Percentiles rank a stretch among this genome's conserved stretches.
Conservation (phyloP, 2,888 invertebrate species). For the Cerastis rubricosa region DNA sequence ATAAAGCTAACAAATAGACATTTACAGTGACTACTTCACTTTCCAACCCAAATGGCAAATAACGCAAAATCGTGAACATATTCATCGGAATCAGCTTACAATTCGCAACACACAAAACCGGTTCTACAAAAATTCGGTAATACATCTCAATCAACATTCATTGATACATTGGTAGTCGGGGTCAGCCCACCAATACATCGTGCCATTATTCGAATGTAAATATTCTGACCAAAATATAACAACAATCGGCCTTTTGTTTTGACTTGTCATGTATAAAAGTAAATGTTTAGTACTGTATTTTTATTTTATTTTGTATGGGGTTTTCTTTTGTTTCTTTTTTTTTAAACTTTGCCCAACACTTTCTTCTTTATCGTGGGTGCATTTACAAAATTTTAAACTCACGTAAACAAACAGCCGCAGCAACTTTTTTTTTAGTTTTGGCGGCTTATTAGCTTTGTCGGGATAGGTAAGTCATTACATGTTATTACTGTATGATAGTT, state of each 20-base stretch:
- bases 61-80: not conserved
- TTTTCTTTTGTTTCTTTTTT: no score
- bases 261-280: conserved; percentile 16
- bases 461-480: not conserved
- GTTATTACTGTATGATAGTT: not conserved
- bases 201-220: conserved; percentile 55
- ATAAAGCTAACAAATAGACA: not conserved
- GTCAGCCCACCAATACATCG: conserved; percentile 28
- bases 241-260: conserved; percentile 43
- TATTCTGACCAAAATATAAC: conserved; percentile 23
- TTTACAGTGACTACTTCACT: not conserved
- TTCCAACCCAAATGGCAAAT: not conserved
- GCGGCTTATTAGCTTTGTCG: conserved; percentile 1
- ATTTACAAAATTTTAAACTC: no score
- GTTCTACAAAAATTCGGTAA: conserved; percentile 10
- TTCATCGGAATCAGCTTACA: not conserved
- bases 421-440: not conserved
- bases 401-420: no score
- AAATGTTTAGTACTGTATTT: conserved; percentile 6
- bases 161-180: conserved; percentile 26
- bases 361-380: no score
- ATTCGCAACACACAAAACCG: conserved; percentile 14
- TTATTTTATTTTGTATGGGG: conserved; percentile 1
- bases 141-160: conserved; percentile 52
- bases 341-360: no score